A percentile compares a stretch with the other conserved stretches of the same genome.
Evolutionary conservation across 2,113 vertebrate genomes (phyloP).

Genomic region (Castor canadensis): DNA sequence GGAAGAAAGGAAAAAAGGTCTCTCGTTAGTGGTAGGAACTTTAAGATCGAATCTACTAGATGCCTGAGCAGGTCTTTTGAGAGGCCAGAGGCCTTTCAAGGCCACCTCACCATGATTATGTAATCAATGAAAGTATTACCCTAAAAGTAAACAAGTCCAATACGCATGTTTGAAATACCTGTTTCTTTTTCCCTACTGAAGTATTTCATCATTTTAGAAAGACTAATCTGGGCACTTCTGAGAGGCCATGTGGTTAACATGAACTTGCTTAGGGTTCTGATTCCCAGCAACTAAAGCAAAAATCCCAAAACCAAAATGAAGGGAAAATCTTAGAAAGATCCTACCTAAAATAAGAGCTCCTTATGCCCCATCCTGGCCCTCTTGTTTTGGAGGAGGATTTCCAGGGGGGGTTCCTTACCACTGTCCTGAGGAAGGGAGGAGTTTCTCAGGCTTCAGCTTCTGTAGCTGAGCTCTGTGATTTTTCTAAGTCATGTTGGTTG

Average conservation of each 20-base stretch:
- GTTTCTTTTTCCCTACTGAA: background rate
- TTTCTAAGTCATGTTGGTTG: background rate
- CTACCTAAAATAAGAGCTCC: background rate
- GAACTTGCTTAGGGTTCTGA: background rate
- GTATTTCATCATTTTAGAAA: background rate
- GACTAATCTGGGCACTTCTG: background rate
- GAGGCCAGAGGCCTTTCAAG: background rate
- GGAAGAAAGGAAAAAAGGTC: background rate
- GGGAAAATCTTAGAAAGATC: background rate
- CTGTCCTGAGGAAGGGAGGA: rapidly evolving
- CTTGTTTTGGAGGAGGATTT: background rate
- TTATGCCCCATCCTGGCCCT: background rate
- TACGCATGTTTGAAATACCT: background rate
- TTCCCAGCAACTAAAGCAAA: background rate
- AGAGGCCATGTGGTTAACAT: background rate
- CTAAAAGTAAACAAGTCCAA: background rate
- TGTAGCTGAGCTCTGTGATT: background rate
- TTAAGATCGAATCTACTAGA: background rate
- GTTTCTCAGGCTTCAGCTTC: background rate
- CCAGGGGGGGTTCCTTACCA: background rate
- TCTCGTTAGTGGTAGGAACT: background rate
- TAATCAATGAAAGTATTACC: background rate
- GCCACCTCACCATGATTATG: background rate
- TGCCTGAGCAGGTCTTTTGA: background rate
- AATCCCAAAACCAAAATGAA: background rate